phyloP scores from a whole-genome alignment of 2,888 invertebrate species.

The Leptopilina myrica region DNA sequence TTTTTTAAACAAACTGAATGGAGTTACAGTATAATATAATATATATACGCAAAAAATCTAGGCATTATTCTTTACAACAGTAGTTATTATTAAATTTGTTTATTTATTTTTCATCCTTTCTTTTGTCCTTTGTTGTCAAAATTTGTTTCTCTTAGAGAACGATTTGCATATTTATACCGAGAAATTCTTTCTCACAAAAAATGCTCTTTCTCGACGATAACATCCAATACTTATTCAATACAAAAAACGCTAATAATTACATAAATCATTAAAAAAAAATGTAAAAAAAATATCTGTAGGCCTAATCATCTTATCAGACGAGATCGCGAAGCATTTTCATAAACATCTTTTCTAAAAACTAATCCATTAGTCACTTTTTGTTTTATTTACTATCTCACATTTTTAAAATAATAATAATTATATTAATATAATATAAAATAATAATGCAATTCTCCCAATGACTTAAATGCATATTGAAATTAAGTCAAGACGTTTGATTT shows the following conservation, averaged over 20 bases:
- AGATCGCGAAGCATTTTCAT: constrained; percentile 72
- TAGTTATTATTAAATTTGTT: constrained; percentile 64
- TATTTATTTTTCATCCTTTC: constrained; percentile 31
- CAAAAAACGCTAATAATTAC: constrained; percentile 51
- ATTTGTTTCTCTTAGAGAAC: constrained; percentile 59
- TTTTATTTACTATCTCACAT: constrained; percentile 58
- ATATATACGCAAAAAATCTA: constrained; percentile 70
- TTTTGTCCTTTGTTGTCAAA: constrained; percentile 43
- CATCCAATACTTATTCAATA: constrained; percentile 50
- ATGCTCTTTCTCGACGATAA: constrained; percentile 50
- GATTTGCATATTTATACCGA: constrained; percentile 61
- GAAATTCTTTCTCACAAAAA: constrained; percentile 57
- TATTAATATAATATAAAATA: constrained; percentile 37
- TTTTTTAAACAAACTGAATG: constrained; percentile 71
- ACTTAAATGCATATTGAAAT: constrained; percentile 70
- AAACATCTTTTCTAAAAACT: constrained; percentile 60
- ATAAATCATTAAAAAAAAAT: constrained; percentile 39
- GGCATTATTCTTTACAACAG: constrained; percentile 73
- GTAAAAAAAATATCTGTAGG: constrained; percentile 57
- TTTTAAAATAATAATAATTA: constrained; percentile 60
- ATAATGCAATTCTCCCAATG: constrained; percentile 47
- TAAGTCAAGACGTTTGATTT: constrained; percentile 15
- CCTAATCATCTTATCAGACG: constrained; percentile 64
- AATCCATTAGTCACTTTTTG: no score
- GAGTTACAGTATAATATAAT: constrained; percentile 71